Evolutionary conservation across 2,888 invertebrate species (phyloP), one percentile per base, ranked within the genome.

Genomic region (Hydraecia micacea): DNA sequence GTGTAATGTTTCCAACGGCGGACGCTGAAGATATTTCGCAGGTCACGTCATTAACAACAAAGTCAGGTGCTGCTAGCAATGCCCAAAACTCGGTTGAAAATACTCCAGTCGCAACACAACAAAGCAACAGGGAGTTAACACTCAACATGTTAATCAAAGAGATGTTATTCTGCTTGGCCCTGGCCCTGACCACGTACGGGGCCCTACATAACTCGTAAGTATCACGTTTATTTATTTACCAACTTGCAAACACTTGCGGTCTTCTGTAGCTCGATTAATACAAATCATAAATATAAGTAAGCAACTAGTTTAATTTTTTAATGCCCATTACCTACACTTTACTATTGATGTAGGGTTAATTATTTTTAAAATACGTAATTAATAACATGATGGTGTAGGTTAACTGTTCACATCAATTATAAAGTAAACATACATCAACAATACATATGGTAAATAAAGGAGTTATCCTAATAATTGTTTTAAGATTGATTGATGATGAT

Each of bases 141-240:
- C 87, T 96, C 88, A 97, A 97, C 85, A 97, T 97, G 93, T 96
- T 98, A 88, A 95, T 97, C 84, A 97, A 97, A 91, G 98, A 98
- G 95, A 94, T 97, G 83, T 96, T 97, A 85, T 97, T 98, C 90
- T 97, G 98, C 89, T 94, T 98, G 84, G 97, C 97, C 75, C 93
- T 98, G 75, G 97, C 97, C 77, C 96, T 98, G 79, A 97, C 97
- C 7, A 97, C 98, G 21, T 98, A 98, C 90, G 98, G 98, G 86
- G 98, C 98, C 68, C 96, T 98, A 70, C 97, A 98, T 88, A 98
- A 97, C 91, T 97, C 97, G 98, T 98, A 97, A 97, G 97, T 97
- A n/a, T 66, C 86, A 87, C 28, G 39, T 46, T 73, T 75, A 74
- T 65, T 58, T 80, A 75, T 81, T 75, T 60, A 68, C 39, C 13